Base-by-base conservation (phyloP, 2,113 vertebrate genomes). In the Charadrius vociferus region DNA sequence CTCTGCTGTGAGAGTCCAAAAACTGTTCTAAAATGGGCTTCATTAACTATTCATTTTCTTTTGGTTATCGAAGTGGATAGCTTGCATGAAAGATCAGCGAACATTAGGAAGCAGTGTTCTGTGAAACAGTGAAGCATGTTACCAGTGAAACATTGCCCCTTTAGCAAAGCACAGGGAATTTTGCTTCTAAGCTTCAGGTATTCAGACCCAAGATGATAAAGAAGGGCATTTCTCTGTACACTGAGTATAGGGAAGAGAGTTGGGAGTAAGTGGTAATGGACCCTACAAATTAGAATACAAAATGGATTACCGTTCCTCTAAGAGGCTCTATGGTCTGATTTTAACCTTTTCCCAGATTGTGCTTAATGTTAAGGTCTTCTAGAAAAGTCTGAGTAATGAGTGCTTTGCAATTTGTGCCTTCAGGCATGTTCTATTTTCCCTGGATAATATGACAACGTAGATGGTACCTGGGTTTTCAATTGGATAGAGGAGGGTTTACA, bases 1-100 rank as follows among this genome's bases (percentile, higher is more conserved):
- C 65, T 94, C 75, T 87, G 39, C 86, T 82, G 21, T 65, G 49
- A 67, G 70, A 75, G 67, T 86, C 87, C 81, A 90, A 90, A 92
- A 96, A 11, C 49, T 75, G 45, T 95, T 86, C 43, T 92, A 82
- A 92, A 91, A 75, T 75, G 65, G 56, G 39, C 72, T 87, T 92
- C 90, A 85, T 97, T 90, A 96, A 75, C 88, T 96, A 96, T 95
- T 90, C n/a, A 78, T 96, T 95, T 92, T 96, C 89, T 91, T 93
- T 47, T 93, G 26, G 58, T 94, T 92, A 67, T 79, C 87, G 55
- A 74, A 95, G 84, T 84, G 65, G 36, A 83, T 80, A 86, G 77
- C 67, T 97, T 91, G 81, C 83, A 43, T 92, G 81, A 91, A 96
- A 96, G 72, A 93, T 91, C 70, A 95, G 79, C 83, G 83, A 71